A percentile compares a stretch with the other conserved stretches of the same genome.
phyloP scores from a whole-genome alignment of 2,888 invertebrate species.

The Bellardia pandia region DNA sequence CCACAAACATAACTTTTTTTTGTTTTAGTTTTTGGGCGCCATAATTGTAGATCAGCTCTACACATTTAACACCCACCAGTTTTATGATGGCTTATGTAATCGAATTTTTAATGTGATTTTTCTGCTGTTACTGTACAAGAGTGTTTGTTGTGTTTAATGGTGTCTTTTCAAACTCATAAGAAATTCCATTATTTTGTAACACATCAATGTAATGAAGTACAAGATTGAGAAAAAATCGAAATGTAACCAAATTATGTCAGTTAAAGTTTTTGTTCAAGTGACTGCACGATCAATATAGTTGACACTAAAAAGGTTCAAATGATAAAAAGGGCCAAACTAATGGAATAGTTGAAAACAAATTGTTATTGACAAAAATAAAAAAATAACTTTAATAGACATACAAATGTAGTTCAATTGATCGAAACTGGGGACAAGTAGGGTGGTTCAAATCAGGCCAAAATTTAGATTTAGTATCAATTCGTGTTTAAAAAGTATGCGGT shows the following conservation, averaged over 20 bases:
- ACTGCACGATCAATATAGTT: constrained; percentile 16
- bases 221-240: neutral
- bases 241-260: constrained; percentile 53
- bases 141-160: constrained; percentile 6
- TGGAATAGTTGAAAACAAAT: no score
- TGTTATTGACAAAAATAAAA: no score
- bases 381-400: no score
- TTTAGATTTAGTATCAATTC: no score
- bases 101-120: constrained; percentile 59
- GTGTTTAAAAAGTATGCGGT: no score
- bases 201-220: constrained; percentile 35
- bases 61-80: constrained; percentile 57
- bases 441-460: no score
- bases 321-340: neutral
- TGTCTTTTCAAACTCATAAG: constrained; percentile 32
- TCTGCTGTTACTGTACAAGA: neutral
- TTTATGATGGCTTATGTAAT: constrained; percentile 65
- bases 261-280: constrained; percentile 2
- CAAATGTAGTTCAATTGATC: no score
- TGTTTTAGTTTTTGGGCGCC: constrained; percentile 47
- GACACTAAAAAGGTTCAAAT: constrained; percentile 44
- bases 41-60: constrained; percentile 28
- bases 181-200: constrained; percentile 54
- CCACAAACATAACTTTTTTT: neutral
- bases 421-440: no score